Evolutionary conservation across 2,888 invertebrate species (phyloP), one percentile per base, ranked within the genome.

Genomic region (Aleiodes alternator): DNA sequence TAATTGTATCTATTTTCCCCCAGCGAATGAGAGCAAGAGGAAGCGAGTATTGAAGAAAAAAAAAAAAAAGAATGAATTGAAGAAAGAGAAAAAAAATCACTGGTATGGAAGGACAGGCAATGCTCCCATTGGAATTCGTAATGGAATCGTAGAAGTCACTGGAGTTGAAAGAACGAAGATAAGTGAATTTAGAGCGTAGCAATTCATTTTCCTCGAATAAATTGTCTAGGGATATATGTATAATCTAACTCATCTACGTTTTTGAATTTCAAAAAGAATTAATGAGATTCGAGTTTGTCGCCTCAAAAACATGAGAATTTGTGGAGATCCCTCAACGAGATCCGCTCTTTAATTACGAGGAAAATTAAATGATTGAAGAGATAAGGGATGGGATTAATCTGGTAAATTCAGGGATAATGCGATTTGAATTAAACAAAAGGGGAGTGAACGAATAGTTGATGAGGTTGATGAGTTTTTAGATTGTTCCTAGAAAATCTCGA

Each of bases 181-280:
- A 80, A 78, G 77, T 78, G 73, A 79, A 79, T 78, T 78, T 73
- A 75, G 73, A 78, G 71, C 68, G 71, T 53, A 51, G 64, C 77
- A 76, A 79, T 78, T 78, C 75, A 79, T 77, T 77, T 78, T 66
- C 69, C 61, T 66, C 50, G 70, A 78, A 75, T 79, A 76, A 80
- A 79, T 77, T 69, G 70, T 57, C 56, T 48, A 48, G 57, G 16
- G 70, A 16, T 69, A 48, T 74, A 76, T 69, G 29, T 51, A 31
- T 68, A 68, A 64, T 16, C 61, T 66, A 4, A 23, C 29, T 66
- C 50, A 66, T 68, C 68, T 29, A 23, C 29, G 12, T 53, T 53
- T 50, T 51, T 16, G 31, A 68, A 51, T 48, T 43, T 43, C 43
- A 43, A 43, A 64, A 64, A 64, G 64, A 16, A 16, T 12, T 16